Percentiles rank a stretch among this genome's conserved stretches.
These are phyloP conservation scores for Urophycis tenuis DNA, from an alignment of 2,797 vertebrate genomes.

Conservation along the genomic window DNA sequence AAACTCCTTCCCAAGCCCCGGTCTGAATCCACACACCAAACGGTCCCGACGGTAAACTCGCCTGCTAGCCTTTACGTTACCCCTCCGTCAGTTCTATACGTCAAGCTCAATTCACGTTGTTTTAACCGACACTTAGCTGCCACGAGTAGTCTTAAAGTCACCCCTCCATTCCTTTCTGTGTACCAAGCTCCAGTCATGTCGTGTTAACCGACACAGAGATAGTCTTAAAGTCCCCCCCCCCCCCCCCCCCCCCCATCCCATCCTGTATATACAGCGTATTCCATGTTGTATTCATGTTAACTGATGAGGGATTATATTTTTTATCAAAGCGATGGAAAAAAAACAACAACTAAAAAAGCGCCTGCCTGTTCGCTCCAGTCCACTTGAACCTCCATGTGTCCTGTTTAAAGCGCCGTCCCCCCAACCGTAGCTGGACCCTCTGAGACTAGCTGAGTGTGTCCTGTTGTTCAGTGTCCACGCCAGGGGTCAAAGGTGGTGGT, in stretches of 20 bases:
- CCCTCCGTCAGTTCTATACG: conserved; percentile 41
- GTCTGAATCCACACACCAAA: conserved; percentile 10
- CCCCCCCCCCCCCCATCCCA: too few relatives aligned
- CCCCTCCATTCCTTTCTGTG: conserved; percentile 38
- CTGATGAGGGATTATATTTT: conserved; percentile 58
- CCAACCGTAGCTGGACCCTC: background rate
- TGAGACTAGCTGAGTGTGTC: conserved; percentile 16
- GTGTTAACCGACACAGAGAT: conserved; percentile 29
- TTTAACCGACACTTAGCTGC: conserved; percentile 45
- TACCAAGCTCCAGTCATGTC: conserved; percentile 27
- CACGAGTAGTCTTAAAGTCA: conserved; percentile 40
- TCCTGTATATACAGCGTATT: conserved; percentile 14
- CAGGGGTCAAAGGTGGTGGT: conserved; percentile 63
- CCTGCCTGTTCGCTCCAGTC: background rate
- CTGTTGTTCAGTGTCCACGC: conserved; percentile 48
- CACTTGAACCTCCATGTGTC: conserved; percentile 25
- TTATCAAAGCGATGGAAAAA: conserved; percentile 35
- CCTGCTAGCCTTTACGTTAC: conserved; percentile 38
- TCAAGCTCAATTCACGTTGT: conserved; percentile 4
- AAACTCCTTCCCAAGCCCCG: conserved; percentile 35
- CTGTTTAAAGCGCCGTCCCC: conserved; percentile 34
- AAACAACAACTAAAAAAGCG: too few relatives aligned
- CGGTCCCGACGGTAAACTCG: conserved; percentile 47
- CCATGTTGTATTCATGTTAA: conserved; percentile 51
- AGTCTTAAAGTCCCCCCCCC: too few relatives aligned